Evolutionary conservation across 2,113 vertebrate genomes (phyloP).

Genomic region (Felis chaus): DNA sequence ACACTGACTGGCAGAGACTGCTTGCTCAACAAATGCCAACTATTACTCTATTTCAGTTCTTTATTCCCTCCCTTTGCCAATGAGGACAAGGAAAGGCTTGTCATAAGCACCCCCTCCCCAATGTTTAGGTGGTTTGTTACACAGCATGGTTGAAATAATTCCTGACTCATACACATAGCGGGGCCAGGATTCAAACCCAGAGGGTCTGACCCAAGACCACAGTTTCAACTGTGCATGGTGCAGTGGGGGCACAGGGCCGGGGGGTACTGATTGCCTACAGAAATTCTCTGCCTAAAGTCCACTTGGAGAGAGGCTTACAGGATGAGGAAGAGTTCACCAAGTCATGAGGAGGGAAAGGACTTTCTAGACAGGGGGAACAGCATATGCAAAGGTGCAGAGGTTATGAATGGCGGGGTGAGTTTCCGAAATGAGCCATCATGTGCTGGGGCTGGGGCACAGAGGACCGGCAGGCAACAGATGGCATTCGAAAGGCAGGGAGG

Average conservation of each 20-base stretch:
- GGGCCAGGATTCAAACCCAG: neutral
- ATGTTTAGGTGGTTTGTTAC: neutral
- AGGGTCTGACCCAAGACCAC: neutral
- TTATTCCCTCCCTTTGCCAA: neutral
- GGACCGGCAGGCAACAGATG: neutral
- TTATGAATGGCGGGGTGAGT: neutral
- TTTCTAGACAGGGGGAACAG: neutral
- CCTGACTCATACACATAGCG: neutral
- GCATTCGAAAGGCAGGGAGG: neutral
- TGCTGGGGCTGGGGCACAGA: neutral
- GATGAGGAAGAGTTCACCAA: neutral
- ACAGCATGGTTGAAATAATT: neutral
- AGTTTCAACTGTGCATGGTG: neutral
- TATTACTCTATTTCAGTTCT: neutral
- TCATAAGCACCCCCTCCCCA: neutral
- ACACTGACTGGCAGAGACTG: neutral
- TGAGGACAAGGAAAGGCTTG: neutral
- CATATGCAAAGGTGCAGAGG: neutral
- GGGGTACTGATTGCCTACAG: neutral
- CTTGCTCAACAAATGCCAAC: neutral
- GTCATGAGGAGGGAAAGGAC: neutral
- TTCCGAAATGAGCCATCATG: neutral
- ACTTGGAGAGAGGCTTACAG: neutral
- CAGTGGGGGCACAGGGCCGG: accelerated
- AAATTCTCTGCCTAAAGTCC: neutral